Base-by-base conservation (phyloP, 2,888 invertebrate genomes). In the Germaria angustata region DNA sequence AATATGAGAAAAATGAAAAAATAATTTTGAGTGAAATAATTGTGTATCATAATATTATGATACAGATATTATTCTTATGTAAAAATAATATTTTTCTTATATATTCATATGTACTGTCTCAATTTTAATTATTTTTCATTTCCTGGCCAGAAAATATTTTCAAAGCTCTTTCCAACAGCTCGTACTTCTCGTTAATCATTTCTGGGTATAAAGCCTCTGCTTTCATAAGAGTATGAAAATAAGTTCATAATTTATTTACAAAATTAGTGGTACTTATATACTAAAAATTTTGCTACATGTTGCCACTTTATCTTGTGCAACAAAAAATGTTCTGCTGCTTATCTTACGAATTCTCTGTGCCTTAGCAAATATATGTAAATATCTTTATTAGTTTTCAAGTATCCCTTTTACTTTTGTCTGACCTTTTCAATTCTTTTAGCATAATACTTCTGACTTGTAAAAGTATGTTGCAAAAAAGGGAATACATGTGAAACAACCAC, bases 181-280 rank as follows among this genome's bases (percentile, higher is more conserved):
- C 66, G 28, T 51, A 34, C 2, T 11, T 36, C n/a, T n/a, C n/a
- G n/a, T 9, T 66, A 44, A 11, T 36, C 15, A 28, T 59, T 17
- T 22, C 8, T 1, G 0, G 11, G n/a, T 11, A 15, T 9, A 11
- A 51, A 11, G n/a, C 15, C 24, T 13, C 53, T 24, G 46, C 7
- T 34, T 7, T 24, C 24, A 13, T 53, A 44, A 53, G 51, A 51
- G 22, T 69, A n/a, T n/a, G n/a, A n/a, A n/a, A 84, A 77, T 86
- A 86, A 87, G 86, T 87, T 89, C 86, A 88, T 89, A 84, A 86
- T 87, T 89, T 90, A 90, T 89, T 89, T 85, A 90, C 75, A 82
- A 82, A 78, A 81, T 84, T 81, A 84, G 57, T 80, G 78, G 81
- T 82, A 75, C 81, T 84, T 81, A 84, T 75, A 77, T 55, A 20